Evolutionary conservation across 2,888 invertebrate species (phyloP).

Genomic region (Scrobipalpa costella): DNA sequence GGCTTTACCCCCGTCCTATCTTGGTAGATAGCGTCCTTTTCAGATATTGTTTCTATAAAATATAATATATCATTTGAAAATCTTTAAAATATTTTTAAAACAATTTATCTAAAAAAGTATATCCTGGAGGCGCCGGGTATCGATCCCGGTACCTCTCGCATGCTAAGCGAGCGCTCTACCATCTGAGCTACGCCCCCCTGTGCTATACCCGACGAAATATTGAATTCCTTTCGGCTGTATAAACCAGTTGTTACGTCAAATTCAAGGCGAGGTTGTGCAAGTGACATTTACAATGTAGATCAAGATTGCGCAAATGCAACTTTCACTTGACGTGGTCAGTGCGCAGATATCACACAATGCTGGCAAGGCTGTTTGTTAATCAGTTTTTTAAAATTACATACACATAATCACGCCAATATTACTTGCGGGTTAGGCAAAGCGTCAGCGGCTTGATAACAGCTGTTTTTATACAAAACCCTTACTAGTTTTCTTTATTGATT

Average conservation of each 20-base stretch:
- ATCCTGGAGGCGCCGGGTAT: slow-evolving; percentile 74
- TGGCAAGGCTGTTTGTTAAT: background rate
- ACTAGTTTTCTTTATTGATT: no score
- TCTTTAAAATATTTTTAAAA: background rate
- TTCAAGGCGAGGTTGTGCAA: slow-evolving; percentile 15
- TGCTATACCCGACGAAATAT: background rate
- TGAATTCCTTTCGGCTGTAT: background rate
- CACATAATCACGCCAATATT: background rate
- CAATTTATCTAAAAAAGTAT: background rate
- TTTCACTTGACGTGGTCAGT: slow-evolving; percentile 22
- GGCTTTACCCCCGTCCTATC: no score
- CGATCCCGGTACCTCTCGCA: slow-evolving; percentile 81
- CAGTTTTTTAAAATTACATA: background rate
- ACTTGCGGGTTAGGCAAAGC: background rate
- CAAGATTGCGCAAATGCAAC: slow-evolving; percentile 7
- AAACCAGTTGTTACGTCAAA: slow-evolving; percentile 14
- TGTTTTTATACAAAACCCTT: no score
- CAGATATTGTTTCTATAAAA: no score
- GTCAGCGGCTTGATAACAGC: background rate
- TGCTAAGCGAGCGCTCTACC: slow-evolving; percentile 77
- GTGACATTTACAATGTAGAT: slow-evolving; percentile 23
- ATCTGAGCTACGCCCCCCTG: slow-evolving; percentile 74
- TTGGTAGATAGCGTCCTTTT: no score
- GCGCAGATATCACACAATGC: background rate
- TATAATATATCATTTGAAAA: background rate